Evolutionary conservation across 2,888 invertebrate genomes (phyloP), one percentile per base, ranked within the genome.

Genomic region (Unio pictorum): DNA sequence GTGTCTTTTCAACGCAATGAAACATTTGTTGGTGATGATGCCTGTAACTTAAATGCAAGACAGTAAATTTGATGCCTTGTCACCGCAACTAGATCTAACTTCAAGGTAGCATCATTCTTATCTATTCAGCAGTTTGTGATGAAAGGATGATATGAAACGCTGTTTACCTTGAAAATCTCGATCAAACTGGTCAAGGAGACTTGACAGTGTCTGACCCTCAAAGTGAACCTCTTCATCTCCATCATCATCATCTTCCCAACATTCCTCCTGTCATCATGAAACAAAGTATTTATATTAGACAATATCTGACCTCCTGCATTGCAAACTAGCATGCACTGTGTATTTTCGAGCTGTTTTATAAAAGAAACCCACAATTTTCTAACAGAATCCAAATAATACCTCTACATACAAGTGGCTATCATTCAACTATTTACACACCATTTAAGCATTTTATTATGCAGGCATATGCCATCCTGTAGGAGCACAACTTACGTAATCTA

Each of bases 171-270:
- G 69, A 64, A 72, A 80, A 64, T 81, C 81, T 26, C 72, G 78
- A 15, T 78, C 80, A 70, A 85, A 84, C 63, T 84, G 81, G 61
- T 82, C 84, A 45, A 88, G 75, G 8, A 87, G 72, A 65, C 81
- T 82, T 34, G 85, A 80, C 54, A 87, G 74, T 28, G 85, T 80
- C 70, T 84, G 82, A 28, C 81, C 83, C 71, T 72, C 80, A 61
- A 83, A 72, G 28, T 78, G 85, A n/a, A 83, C 83, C 28, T 86
- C 87, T 61, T 84, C 83, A 57, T 82, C 83, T 30, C 82, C 83
- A 55, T 88, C 89, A 28, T 87, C 89, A 8, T 91, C 90, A 28
- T 90, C 89, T 3, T 90, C 91, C 64, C 91, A 90, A 6, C 89
- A 90, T 18, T 90, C 86, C 56, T 84, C 87, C 80, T 85, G 69